Evolutionary conservation across 2,888 invertebrate species (phyloP), one percentile per base, ranked within the genome.

Genomic region (Trissolcus brochymenae): DNA sequence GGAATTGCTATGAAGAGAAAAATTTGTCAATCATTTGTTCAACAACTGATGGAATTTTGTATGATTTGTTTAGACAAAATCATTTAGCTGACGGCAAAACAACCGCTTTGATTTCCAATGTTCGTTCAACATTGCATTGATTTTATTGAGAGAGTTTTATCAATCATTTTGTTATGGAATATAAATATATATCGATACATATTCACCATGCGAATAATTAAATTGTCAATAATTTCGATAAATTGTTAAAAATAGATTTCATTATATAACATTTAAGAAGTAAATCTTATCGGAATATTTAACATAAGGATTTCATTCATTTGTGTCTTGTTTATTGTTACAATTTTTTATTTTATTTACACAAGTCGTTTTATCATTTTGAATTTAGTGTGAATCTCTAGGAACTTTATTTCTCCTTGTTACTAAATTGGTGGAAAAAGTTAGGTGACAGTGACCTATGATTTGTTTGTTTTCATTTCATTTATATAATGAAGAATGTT

Each of bases 221-320:
- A 53, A 53, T 53, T 62, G 41, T 35, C 16, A 35, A 53, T 51
- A 40, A 19, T 62, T 61, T 62, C 53, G n/a, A 53, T 41, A 53
- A 53, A 62, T 62, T 53, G 53, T 62, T 62, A 62, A 19, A 62
- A 14, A 62, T 41, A 40, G 35, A 62, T 62, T 62, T 62, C 40
- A 62, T 62, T 62, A 62, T 53, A 62, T 35, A 35, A 53, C 53
- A 21, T 50, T 53, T 53, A 53, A 21, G 35, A 62, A 62, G 62
- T 62, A 61, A 50, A 50, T 13, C 50, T 51, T 51, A 62, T 41
- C 62, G 53, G 25, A 41, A 62, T 35, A 62, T 62, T 62, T 62
- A 62, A 41, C 41, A 40, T 11, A 56, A 41, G 57, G 1, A 43
- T 43, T 57, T 43, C 13, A 57, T 57, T 57, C 43, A 43, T 57